A percentile compares a stretch with the other conserved stretches of the same genome.
Evolutionary conservation across 1,140 invertebrate genomes (phyloP).

Genomic region (Drosophila melanica): DNA sequence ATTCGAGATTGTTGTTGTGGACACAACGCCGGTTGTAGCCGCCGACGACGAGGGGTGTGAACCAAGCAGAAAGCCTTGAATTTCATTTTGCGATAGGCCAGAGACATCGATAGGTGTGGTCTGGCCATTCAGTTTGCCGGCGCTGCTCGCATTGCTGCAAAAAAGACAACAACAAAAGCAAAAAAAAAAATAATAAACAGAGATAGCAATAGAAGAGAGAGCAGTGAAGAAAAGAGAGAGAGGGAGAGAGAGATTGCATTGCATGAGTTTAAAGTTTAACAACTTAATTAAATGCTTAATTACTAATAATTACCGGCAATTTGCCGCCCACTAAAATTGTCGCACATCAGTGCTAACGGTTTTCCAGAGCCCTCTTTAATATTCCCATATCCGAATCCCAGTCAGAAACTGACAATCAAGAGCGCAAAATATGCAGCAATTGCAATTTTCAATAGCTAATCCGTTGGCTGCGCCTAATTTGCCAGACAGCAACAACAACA

Average conservation of each 20-base stretch:
- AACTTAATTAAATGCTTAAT: slow-evolving; percentile 22
- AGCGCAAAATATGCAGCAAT: slow-evolving; percentile 47
- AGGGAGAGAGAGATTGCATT: slow-evolving; percentile 22
- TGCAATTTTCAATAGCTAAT: slow-evolving; percentile 46
- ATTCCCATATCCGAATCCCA: neutral
- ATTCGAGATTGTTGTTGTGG: slow-evolving; percentile 75
- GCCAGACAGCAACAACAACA: slow-evolving; percentile 27
- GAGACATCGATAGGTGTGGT: slow-evolving; percentile 84
- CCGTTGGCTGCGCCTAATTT: slow-evolving; percentile 50
- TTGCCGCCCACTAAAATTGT: slow-evolving; percentile 35
- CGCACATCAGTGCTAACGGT: slow-evolving; percentile 2
- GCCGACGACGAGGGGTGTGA: slow-evolving; percentile 81
- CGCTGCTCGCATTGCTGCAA: slow-evolving; percentile 61
- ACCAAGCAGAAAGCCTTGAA: slow-evolving; percentile 84
- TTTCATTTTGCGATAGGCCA: slow-evolving; percentile 84
- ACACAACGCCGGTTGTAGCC: slow-evolving; percentile 67
- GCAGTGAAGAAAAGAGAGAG: slow-evolving; percentile 13
- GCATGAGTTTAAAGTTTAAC: slow-evolving; percentile 22
- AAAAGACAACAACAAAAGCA: slow-evolving; percentile 8
- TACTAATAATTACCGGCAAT: slow-evolving; percentile 6
- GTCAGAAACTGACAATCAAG: slow-evolving; percentile 42
- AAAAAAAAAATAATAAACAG: slow-evolving; percentile 20
- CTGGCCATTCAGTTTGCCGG: slow-evolving; percentile 83
- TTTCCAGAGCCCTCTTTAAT: no score
- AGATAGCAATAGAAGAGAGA: slow-evolving; percentile 23